Base-by-base conservation (phyloP, 2,797 vertebrate species). In the Catharus ustulatus region DNA sequence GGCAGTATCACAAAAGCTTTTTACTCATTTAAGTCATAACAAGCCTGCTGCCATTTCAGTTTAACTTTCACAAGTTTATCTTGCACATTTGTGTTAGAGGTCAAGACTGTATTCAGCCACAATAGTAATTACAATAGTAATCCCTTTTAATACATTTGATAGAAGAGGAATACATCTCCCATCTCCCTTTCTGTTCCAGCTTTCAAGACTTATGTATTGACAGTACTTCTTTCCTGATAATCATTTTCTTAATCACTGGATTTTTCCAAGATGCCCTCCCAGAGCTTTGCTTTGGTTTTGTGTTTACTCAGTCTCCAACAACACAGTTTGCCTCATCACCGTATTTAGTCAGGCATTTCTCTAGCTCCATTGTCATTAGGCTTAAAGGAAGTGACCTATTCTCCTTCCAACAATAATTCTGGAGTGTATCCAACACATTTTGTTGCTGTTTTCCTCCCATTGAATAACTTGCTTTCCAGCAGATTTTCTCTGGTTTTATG, bases 131-230 rank as follows among this genome's bases (percentile, higher is more conserved):
- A 84, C 26, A 54, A 21, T 1, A 30, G 30, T 49, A 93, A 90
- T 93, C 62, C 22, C 23, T 94, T 79, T 81, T 75, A 94, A 85
- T 77, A 71, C 7, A 55, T 82, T 30, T 36, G 18, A 61, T 87
- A 68, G 12, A 73, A 21, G 62, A 91, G 22, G 46, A 90, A 52
- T 69, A 84, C 12, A 40, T 63, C 20, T 69, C 67, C 42, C 72
- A 85, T 79, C 85, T 84, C 48, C 42, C 57, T 52, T 89, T 89
- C 51, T 84, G 75, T 89, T 93, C 32, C 78, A 86, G 57, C 29
- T 89, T 93, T 94, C 89, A 93, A 95, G 69, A 92, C 24, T 85
- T 55, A 76, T 27, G 29, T 72, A 81, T 74, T 90, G 84, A 71
- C 84, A 86, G 32, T 66, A 82, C 69, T 94, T 82, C 24, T 64